phyloP scores from a whole-genome alignment of 92 coral and sea anemone genomes.

The Meandrina meandrites region DNA sequence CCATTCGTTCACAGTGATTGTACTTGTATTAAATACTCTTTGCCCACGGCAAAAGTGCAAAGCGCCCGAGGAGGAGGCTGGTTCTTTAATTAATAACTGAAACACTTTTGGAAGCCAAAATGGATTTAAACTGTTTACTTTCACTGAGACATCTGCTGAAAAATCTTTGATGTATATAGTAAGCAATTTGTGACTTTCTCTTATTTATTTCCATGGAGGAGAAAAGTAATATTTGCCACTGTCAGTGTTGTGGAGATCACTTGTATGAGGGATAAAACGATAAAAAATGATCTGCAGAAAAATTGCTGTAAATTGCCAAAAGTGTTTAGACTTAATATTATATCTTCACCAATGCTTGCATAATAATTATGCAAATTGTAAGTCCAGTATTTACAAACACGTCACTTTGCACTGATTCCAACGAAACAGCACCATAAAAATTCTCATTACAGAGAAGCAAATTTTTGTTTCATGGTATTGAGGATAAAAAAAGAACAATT shows the following conservation, averaged over 20 bases:
- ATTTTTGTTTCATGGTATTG: neutral
- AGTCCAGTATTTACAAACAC: neutral
- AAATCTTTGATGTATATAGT: no score
- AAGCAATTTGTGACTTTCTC: no score
- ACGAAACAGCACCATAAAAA: no score
- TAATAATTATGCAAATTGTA: neutral
- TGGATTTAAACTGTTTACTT: neutral
- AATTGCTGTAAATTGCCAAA: neutral
- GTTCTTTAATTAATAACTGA: no score
- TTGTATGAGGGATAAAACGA: no score
- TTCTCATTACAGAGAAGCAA: neutral
- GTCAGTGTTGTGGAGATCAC: no score
- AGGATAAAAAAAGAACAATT: neutral
- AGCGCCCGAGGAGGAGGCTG: no score
- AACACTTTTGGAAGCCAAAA: neutral
- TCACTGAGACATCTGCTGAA: neutral
- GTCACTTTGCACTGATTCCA: neutral
- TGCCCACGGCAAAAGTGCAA: no score
- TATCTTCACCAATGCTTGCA: neutral
- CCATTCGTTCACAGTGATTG: no score
- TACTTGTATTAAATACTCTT: no score
- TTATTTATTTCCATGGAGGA: neutral
- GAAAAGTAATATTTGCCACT: no score
- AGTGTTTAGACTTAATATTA: neutral
- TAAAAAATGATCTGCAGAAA: no score